Evolutionary conservation across 2,888 invertebrate species (phyloP).

Genomic region (Allolobophora icterica): DNA sequence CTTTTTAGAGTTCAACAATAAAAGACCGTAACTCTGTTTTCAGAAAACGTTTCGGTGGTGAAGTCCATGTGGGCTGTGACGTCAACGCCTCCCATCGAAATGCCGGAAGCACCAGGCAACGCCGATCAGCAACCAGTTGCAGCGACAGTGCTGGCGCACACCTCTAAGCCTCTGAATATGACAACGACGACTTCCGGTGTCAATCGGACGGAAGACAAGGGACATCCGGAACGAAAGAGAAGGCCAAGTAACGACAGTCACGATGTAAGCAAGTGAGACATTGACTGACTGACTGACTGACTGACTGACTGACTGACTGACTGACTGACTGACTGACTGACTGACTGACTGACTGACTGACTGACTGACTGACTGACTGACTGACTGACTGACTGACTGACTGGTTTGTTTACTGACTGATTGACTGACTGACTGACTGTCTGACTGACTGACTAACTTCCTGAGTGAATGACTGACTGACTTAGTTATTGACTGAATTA

Average conservation of each 20-base stretch:
- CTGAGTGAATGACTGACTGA: no score
- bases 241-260: not conserved
- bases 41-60: not conserved
- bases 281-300: not conserved
- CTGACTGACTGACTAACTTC: no score
- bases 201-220: not conserved
- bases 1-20: not conserved
- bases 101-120: not conserved
- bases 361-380: not conserved
- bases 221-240: slow-evolving; percentile 24
- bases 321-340: not conserved
- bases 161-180: slow-evolving; percentile 21
- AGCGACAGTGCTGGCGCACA: not conserved
- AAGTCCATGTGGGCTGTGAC: not conserved
- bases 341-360: not conserved
- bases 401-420: no score
- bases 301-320: not conserved
- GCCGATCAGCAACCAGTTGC: not conserved
- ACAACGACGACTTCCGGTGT: not conserved
- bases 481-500: no score
- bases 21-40: not conserved
- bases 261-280: not conserved
- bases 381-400: not conserved
- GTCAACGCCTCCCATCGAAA: not conserved
- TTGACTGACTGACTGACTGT: no score